These are phyloP conservation scores for Clepsis dumicolana DNA, from an alignment of 2,888 invertebrate species.

Conservation along the genomic window DNA sequence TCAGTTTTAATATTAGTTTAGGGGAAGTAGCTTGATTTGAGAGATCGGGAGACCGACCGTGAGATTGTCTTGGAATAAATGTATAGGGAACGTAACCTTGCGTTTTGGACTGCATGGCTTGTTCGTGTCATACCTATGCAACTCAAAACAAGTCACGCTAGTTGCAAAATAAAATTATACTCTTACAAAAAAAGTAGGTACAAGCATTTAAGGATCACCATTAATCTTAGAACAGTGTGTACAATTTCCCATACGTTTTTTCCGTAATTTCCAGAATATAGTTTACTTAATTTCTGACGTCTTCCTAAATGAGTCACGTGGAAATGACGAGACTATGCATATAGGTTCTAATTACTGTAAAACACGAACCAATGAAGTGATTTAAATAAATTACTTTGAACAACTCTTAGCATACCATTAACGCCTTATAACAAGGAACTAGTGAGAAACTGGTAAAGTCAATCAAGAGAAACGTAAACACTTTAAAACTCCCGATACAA, in stretches of 20 bases:
- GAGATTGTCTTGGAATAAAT: neutral
- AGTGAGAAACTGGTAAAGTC: slow-evolving; percentile 4
- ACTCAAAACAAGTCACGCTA: too few relatives aligned
- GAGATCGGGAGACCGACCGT: neutral
- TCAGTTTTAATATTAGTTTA: slow-evolving; percentile 15
- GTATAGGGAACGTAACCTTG: too few relatives aligned
- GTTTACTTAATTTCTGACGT: slow-evolving; percentile 26
- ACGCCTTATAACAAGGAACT: slow-evolving; percentile 36
- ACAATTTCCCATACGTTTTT: neutral
- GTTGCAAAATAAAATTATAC: too few relatives aligned
- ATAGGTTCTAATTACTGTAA: slow-evolving; percentile 38
- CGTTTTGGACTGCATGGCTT: too few relatives aligned
- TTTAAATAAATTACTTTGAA: slow-evolving; percentile 39
- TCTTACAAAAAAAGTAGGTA: too few relatives aligned
- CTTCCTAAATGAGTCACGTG: slow-evolving; percentile 32
- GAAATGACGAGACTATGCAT: slow-evolving; percentile 33
- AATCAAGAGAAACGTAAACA: slow-evolving; percentile 7
- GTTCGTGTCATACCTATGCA: too few relatives aligned
- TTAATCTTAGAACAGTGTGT: neutral
- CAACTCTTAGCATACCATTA: slow-evolving; percentile 30
- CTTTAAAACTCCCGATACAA: neutral
- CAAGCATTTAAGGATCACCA: too few relatives aligned
- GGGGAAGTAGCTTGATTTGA: neutral
- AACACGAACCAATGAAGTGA: slow-evolving; percentile 35
- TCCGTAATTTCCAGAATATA: neutral